Conservation (phyloP, 1,140 invertebrate genomes). For the Phenacoccus solenopsis region DNA sequence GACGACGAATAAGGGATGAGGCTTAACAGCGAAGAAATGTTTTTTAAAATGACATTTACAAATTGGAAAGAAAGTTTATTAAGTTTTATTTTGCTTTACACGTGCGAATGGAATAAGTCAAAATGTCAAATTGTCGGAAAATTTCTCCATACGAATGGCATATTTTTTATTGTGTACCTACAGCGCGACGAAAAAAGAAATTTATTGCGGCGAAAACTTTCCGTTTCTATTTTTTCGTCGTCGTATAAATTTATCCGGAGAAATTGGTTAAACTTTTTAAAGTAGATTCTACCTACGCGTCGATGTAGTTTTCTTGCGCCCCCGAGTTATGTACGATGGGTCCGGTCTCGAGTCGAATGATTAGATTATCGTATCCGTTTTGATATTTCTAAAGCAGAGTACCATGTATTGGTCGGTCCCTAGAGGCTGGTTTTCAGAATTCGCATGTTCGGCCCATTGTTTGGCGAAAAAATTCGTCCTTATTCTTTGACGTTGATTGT, state of each 20-base stretch:
- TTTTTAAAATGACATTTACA: not conserved
- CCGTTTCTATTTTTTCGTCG: too few relatives aligned
- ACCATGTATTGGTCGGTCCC: not conserved
- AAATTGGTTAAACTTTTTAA: not conserved
- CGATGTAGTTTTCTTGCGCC: too few relatives aligned
- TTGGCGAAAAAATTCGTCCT: not conserved
- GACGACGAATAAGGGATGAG: too few relatives aligned
- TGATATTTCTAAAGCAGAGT: not conserved
- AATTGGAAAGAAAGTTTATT: not conserved
- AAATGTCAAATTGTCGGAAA: not conserved
- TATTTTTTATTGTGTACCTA: not conserved
- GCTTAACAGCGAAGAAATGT: not conserved
- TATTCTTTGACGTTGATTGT: too few relatives aligned
- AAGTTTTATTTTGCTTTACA: not conserved
- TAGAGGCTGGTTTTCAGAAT: not conserved
- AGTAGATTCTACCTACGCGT: not conserved
- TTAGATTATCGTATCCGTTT: not conserved
- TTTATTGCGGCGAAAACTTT: not conserved
- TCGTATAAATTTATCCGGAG: not conserved
- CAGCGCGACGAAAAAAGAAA: not conserved
- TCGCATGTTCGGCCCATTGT: too few relatives aligned
- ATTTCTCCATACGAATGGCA: not conserved
- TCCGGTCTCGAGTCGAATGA: not conserved
- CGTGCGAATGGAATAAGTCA: constrained; percentile 1
- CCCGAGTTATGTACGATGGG: not conserved